A percentile compares a stretch with the other conserved stretches of the same genome.
Evolutionary conservation across 2,888 invertebrate genomes (phyloP).

Genomic region (Ornithoptera priamus): DNA sequence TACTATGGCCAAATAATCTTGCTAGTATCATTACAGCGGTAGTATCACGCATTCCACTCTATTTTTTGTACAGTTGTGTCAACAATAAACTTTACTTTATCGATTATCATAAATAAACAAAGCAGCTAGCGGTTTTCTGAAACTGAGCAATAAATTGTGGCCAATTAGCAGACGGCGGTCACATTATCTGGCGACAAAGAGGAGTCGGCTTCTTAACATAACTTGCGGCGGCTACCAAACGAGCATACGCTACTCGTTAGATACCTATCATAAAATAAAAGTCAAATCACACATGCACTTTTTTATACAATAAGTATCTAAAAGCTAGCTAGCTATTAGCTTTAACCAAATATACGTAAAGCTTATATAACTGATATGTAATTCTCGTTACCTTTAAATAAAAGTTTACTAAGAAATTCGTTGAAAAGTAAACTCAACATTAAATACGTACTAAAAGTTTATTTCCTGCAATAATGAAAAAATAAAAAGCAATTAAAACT

Average conservation of each 20-base stretch:
- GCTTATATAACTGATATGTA: too few relatives aligned
- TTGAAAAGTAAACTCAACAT: too few relatives aligned
- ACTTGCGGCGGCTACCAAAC: conserved; percentile 42
- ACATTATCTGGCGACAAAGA: conserved; percentile 66
- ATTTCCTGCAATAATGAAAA: not conserved
- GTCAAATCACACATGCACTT: not conserved
- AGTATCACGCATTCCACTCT: not conserved
- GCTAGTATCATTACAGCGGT: not conserved
- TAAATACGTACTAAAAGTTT: not conserved
- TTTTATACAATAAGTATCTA: not conserved
- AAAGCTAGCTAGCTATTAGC: too few relatives aligned
- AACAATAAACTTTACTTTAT: not conserved
- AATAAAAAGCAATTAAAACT: conserved; percentile 27
- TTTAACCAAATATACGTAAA: too few relatives aligned
- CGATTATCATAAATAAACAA: conserved; percentile 26
- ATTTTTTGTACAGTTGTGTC: not conserved
- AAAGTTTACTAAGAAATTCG: too few relatives aligned
- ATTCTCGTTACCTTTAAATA: too few relatives aligned
- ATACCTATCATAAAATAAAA: conserved; percentile 27
- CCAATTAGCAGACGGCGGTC: conserved; percentile 66
- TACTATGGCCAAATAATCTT: not conserved
- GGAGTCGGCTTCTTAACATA: conserved; percentile 51
- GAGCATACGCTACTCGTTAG: conserved; percentile 33
- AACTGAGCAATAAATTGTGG: conserved; percentile 67
- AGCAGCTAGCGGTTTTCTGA: conserved; percentile 36